phyloP scores from a whole-genome alignment of 1,140 invertebrate genomes.

The Diabrotica virgifera region DNA sequence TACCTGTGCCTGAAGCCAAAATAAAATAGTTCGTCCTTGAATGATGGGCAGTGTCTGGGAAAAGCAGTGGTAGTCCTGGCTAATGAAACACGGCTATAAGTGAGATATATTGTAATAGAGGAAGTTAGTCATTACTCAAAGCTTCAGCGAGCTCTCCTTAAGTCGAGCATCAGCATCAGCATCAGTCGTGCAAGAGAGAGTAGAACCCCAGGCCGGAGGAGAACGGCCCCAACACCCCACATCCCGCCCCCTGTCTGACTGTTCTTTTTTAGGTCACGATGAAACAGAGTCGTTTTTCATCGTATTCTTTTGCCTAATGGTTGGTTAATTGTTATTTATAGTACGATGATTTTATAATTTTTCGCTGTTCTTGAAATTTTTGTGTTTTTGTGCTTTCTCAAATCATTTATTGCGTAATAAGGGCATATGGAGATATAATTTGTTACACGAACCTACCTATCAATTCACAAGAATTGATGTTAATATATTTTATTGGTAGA shows the following conservation, averaged over 20 bases:
- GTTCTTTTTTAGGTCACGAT: slow-evolving; percentile 20
- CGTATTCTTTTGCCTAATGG: not conserved
- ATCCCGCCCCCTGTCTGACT: slow-evolving; percentile 10
- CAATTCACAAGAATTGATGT: too few relatives aligned
- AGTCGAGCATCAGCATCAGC: slow-evolving; percentile 20
- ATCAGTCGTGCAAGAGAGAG: slow-evolving; percentile 5
- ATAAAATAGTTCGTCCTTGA: too few relatives aligned
- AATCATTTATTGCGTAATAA: too few relatives aligned
- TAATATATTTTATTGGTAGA: too few relatives aligned
- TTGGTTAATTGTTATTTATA: too few relatives aligned
- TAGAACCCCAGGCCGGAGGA: too few relatives aligned
- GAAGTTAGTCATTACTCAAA: slow-evolving; percentile 41
- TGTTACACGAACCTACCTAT: too few relatives aligned
- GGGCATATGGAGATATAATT: too few relatives aligned
- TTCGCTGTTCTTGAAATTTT: too few relatives aligned
- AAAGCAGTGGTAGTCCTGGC: slow-evolving; percentile 26
- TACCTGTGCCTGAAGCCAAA: too few relatives aligned
- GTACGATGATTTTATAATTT: too few relatives aligned
- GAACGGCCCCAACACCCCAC: not conserved
- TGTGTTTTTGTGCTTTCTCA: too few relatives aligned
- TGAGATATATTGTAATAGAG: slow-evolving; percentile 43
- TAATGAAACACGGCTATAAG: slow-evolving; percentile 41
- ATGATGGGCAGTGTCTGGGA: slow-evolving; percentile 23
- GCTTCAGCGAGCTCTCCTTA: slow-evolving; percentile 14
- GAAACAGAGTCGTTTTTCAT: slow-evolving; percentile 17